Conservation (phyloP, 2,113 vertebrate species). For the Mixornis gularis region DNA sequence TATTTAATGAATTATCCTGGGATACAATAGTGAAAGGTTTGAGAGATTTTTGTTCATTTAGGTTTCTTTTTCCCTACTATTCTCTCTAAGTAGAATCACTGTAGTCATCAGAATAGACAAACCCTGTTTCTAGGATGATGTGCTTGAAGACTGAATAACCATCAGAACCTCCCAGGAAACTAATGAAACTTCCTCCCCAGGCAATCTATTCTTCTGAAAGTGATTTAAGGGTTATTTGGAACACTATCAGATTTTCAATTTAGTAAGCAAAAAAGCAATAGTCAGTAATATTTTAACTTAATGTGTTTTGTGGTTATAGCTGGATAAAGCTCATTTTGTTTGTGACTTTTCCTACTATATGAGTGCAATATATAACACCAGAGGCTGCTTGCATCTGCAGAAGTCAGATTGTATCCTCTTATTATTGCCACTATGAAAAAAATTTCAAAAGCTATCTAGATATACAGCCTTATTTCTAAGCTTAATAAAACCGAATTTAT, state of each 20-base stretch:
- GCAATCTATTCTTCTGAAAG: not conserved
- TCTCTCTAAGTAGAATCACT: not conserved
- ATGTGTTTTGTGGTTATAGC: not conserved
- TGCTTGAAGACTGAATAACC: not conserved
- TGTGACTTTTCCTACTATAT: not conserved
- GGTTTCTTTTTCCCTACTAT: rapidly evolving
- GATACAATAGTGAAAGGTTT: not conserved
- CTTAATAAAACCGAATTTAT: not conserved
- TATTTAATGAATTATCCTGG: not conserved
- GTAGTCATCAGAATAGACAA: not conserved
- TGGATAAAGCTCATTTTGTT: not conserved
- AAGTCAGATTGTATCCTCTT: not conserved
- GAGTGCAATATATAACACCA: not conserved
- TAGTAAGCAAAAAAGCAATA: not conserved
- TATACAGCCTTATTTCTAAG: not conserved
- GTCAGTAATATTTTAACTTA: not conserved
- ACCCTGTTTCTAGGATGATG: not conserved
- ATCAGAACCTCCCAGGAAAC: not conserved
- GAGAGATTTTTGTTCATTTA: not conserved
- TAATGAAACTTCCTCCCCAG: not conserved
- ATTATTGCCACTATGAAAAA: not conserved
- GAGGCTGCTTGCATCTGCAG: not conserved
- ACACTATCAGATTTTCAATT: not conserved
- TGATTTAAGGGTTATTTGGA: not conserved
- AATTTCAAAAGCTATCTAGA: not conserved